These are phyloP conservation scores for Chironomus tepperi DNA, from an alignment of 1,140 invertebrate genomes.

Conservation along the genomic window DNA sequence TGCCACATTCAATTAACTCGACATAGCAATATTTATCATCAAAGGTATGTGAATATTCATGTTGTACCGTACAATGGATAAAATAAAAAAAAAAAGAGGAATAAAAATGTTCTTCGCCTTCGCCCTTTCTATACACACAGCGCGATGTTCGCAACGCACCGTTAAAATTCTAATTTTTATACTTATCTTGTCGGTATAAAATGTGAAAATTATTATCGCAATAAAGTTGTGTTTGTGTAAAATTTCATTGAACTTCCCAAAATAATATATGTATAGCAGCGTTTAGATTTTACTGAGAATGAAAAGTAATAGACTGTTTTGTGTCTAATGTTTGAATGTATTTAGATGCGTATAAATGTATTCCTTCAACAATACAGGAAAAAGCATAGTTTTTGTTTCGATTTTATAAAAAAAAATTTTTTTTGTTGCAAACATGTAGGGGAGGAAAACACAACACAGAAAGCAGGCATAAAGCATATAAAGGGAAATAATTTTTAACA, in stretches of 20 bases:
- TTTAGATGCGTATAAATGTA: neutral
- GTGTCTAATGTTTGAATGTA: neutral
- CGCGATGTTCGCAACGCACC: neutral
- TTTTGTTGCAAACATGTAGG: conserved; percentile 17
- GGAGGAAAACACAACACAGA: neutral
- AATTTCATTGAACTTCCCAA: conserved; percentile 24
- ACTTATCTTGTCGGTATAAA: conserved; percentile 9
- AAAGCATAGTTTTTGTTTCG: conserved; percentile 20
- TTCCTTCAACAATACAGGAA: neutral
- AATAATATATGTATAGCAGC: neutral
- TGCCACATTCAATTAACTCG: conserved; percentile 6
- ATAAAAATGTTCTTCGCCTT: neutral
- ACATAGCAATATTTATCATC: conserved; percentile 14
- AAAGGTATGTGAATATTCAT: neutral
- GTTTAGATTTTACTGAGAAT: neutral
- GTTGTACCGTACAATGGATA: neutral
- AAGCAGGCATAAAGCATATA: conserved; percentile 13
- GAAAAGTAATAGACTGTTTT: neutral
- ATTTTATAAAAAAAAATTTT: too few relatives aligned
- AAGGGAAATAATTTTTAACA: neutral
- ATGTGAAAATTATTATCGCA: conserved; percentile 26
- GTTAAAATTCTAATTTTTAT: conserved; percentile 12
- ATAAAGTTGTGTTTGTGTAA: conserved; percentile 24
- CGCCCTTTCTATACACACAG: neutral
- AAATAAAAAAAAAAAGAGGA: neutral